Percentiles rank a stretch among this genome's conserved stretches.
These are phyloP conservation scores for Cheilosia soror DNA, from an alignment of 2,888 invertebrate species.

Conservation along the genomic window DNA sequence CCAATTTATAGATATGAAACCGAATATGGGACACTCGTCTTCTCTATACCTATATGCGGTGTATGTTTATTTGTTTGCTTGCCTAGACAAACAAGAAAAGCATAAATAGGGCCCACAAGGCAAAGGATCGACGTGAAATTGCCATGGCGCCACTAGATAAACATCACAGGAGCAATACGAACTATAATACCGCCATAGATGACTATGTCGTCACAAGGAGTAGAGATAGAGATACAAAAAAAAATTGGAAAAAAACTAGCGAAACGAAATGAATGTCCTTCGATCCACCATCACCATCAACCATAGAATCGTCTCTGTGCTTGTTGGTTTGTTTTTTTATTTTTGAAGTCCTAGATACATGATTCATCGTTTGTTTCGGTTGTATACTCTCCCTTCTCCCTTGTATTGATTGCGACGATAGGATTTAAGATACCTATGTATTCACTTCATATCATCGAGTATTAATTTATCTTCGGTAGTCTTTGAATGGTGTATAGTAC, in stretches of 20 bases:
- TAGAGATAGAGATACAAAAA: neutral
- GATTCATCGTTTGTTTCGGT: constrained; percentile 1
- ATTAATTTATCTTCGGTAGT: constrained; percentile 23
- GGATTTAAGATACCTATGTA: neutral
- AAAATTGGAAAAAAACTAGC: neutral
- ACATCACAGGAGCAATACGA: constrained; percentile 33
- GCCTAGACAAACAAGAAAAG: constrained; percentile 62
- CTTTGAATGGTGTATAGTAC: neutral
- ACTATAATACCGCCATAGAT: neutral
- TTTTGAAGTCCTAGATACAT: constrained; percentile 21
- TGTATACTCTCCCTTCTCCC: neutral
- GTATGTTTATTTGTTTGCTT: constrained; percentile 42
- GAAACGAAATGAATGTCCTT: constrained; percentile 5
- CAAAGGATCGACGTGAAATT: constrained; percentile 19
- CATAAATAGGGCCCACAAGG: constrained; percentile 52
- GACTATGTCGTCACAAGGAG: constrained; percentile 4
- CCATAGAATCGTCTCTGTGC: too few species aligned
- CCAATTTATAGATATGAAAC: constrained; percentile 68
- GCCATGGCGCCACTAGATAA: constrained; percentile 66
- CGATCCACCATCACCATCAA: neutral
- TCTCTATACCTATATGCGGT: neutral
- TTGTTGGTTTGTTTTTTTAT: neutral
- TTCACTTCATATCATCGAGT: constrained; percentile 25
- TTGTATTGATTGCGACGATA: constrained; percentile 32
- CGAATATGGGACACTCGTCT: constrained; percentile 54